Evolutionary conservation across 2,888 invertebrate species (phyloP).

Genomic region (Mactromeris polynyma): DNA sequence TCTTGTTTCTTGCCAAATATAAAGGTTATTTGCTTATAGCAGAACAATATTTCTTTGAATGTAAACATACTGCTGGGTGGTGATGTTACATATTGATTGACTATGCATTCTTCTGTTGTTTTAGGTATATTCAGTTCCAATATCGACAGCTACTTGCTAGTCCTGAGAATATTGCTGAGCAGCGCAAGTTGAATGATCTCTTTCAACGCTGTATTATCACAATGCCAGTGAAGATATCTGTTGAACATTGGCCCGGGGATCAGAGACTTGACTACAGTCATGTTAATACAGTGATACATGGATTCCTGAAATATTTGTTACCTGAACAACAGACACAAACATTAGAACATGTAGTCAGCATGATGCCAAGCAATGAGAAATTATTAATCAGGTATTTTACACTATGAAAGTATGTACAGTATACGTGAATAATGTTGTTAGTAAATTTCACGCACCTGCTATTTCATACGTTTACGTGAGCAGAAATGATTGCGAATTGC

Average conservation of each 20-base stretch:
- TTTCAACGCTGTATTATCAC: constrained; percentile 73
- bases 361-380: constrained; percentile 80
- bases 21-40: no score
- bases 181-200: constrained; percentile 64
- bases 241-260: constrained; percentile 59
- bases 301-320: constrained; percentile 73
- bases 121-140: constrained; percentile 76
- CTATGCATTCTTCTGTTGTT: background rate
- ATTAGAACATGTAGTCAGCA: constrained; percentile 73
- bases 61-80: background rate
- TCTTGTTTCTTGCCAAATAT: no score
- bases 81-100: background rate
- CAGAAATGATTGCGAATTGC: no score
- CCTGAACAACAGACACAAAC: constrained; percentile 67
- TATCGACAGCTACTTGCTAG: constrained; percentile 59
- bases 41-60: no score
- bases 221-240: constrained; percentile 73
- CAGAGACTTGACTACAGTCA: constrained; percentile 76
- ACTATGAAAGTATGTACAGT: background rate
- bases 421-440: no score
- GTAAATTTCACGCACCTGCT: no score
- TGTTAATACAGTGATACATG: constrained; percentile 77
- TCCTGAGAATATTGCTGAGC: constrained; percentile 30
- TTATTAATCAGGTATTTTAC: constrained; percentile 76
- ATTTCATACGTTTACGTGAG: no score